Percentiles rank a stretch among this genome's conserved stretches.
Conservation (phyloP, 2,113 vertebrate species). For the Ailurus styani region DNA sequence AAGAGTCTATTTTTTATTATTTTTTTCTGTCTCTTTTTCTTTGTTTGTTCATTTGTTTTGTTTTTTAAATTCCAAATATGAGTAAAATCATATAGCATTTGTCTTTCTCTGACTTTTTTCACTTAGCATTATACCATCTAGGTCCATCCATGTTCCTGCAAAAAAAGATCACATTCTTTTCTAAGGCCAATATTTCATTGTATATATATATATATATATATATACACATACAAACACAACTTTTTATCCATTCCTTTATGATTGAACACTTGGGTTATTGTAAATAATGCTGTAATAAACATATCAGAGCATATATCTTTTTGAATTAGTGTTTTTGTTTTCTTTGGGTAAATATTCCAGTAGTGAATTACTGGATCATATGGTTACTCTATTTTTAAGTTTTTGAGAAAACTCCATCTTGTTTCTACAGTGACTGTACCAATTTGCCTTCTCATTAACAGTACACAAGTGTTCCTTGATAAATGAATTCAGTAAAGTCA, state of each 20-base stretch:
- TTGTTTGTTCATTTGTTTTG: not conserved
- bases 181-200: not conserved
- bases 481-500: not conserved
- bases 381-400: not conserved
- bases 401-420: not conserved
- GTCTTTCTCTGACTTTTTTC: not conserved
- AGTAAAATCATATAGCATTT: not conserved
- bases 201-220: too few species aligned
- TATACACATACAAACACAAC: not conserved
- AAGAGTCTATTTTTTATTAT: not conserved
- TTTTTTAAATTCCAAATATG: not conserved
- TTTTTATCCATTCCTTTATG: not conserved
- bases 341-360: not conserved
- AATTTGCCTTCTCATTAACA: not conserved
- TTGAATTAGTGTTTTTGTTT: not conserved
- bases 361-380: not conserved
- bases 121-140: not conserved
- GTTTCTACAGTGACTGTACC: not conserved
- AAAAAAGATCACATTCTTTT: not conserved
- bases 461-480: not conserved
- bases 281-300: not conserved
- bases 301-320: not conserved
- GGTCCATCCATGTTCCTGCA: not conserved
- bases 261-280: not conserved
- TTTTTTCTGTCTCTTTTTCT: not conserved